phyloP scores from a whole-genome alignment of 2,888 invertebrate species.

The Sinopyrophorus schimmeli region DNA sequence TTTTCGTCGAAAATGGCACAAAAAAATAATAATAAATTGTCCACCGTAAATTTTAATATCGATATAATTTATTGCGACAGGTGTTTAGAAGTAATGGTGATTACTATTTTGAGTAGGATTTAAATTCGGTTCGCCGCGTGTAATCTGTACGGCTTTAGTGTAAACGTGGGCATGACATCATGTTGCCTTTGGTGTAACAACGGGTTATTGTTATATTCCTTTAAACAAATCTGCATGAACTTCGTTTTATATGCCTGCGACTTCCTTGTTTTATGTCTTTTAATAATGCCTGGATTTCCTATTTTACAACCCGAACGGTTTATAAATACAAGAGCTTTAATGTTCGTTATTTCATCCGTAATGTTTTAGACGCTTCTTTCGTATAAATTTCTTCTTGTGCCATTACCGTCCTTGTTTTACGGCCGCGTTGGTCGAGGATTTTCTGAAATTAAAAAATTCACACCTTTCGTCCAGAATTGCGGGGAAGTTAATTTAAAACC shows the following conservation, averaged over 20 bases:
- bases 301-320: conserved; percentile 20
- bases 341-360: conserved; percentile 23
- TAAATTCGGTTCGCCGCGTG: conserved; percentile 32
- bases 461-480: no score
- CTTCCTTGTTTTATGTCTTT: conserved; percentile 22
- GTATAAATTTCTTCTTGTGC: no score
- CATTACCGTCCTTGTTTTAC: no score
- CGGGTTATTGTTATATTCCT: conserved; percentile 28
- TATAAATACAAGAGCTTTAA: conserved; percentile 17
- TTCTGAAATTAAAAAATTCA: no score
- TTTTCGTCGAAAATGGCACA: conserved; percentile 28
- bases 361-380: conserved; percentile 10
- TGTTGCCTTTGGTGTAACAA: conserved; percentile 34
- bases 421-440: no score
- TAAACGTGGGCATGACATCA: conserved; percentile 38
- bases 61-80: conserved; percentile 33
- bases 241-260: conserved; percentile 17
- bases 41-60: conserved; percentile 33
- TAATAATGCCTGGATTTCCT: conserved; percentile 21
- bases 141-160: conserved; percentile 33
- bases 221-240: conserved; percentile 22
- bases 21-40: conserved; percentile 27
- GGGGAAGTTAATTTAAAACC: no score
- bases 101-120: conserved; percentile 37
- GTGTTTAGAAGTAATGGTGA: conserved; percentile 35